A percentile compares a stretch with the other conserved stretches of the same genome.
phyloP scores from a whole-genome alignment of 2,888 invertebrate species.

The Lydus trimaculatus region DNA sequence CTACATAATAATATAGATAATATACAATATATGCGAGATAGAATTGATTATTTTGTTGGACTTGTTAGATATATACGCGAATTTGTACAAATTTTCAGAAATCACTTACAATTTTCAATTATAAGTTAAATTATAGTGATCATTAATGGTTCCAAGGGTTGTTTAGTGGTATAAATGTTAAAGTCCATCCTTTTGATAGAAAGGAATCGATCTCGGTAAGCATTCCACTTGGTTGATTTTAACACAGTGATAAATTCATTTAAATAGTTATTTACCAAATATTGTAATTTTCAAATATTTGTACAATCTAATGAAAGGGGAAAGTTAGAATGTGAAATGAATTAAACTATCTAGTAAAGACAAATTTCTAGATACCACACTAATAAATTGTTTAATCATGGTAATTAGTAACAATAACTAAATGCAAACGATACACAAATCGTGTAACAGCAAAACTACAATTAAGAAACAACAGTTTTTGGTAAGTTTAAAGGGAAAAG shows the following conservation, averaged over 20 bases:
- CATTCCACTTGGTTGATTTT: conserved; percentile 34
- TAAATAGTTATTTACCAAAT: conserved; percentile 15
- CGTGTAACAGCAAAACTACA: no score
- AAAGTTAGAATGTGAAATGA: no score
- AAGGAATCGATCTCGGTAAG: conserved; percentile 32
- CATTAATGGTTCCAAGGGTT: neutral
- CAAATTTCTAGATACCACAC: neutral
- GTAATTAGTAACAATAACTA: no score
- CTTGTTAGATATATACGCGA: neutral
- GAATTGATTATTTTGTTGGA: neutral
- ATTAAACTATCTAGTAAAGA: neutral
- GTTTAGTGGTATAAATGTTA: conserved; percentile 9
- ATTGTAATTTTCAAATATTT: neutral
- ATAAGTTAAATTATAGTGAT: neutral
- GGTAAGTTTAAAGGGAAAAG: no score
- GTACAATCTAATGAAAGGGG: neutral
- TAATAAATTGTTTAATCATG: no score
- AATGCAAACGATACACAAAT: neutral
- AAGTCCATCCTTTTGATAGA: conserved; percentile 23
- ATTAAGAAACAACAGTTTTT: no score
- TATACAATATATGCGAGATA: neutral
- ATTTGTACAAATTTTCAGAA: no score
- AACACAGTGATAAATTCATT: conserved; percentile 32
- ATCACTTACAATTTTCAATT: no score
- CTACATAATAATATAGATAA: neutral